phyloP scores from a whole-genome alignment of 2,113 vertebrate species.

The Vulpes lagopus region DNA sequence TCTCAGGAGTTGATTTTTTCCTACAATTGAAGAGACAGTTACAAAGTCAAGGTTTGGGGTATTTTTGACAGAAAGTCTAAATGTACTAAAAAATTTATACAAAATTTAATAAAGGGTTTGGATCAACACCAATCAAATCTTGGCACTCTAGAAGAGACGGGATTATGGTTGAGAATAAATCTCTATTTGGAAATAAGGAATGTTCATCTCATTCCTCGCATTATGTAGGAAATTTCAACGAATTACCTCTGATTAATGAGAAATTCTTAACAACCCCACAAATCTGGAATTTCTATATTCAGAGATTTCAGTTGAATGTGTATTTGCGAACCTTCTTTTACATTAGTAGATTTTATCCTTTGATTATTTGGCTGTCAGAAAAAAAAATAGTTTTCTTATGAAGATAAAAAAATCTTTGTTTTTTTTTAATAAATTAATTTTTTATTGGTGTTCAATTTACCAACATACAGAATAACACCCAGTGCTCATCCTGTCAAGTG shows the following conservation, averaged over 20 bases:
- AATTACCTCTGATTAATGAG: not conserved
- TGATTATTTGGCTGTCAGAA: not conserved
- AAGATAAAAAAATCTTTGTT: not conserved
- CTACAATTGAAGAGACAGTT: conserved; percentile 6
- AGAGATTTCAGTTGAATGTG: not conserved
- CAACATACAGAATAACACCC: too few relatives aligned
- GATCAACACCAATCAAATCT: conserved; percentile 34
- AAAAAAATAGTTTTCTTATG: not conserved
- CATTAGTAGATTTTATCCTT: not conserved
- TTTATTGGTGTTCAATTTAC: too few relatives aligned
- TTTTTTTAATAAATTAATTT: not conserved
- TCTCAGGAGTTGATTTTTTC: not conserved
- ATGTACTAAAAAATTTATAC: not conserved
- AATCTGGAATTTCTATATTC: not conserved
- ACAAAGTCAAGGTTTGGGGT: not conserved
- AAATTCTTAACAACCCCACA: not conserved
- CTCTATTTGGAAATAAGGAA: not conserved
- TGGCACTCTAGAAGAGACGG: not conserved
- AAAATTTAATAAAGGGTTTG: conserved; percentile 12
- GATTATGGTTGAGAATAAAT: not conserved
- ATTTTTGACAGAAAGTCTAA: conserved; percentile 27
- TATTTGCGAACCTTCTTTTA: not conserved
- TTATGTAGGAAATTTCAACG: not conserved
- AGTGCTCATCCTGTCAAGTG: too few relatives aligned
- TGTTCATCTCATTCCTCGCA: not conserved